A percentile compares a stretch with the other conserved stretches of the same genome.
These are phyloP conservation scores for Hoplias malabaricus DNA, from an alignment of 2,113 vertebrate genomes.

Conservation along the genomic window DNA sequence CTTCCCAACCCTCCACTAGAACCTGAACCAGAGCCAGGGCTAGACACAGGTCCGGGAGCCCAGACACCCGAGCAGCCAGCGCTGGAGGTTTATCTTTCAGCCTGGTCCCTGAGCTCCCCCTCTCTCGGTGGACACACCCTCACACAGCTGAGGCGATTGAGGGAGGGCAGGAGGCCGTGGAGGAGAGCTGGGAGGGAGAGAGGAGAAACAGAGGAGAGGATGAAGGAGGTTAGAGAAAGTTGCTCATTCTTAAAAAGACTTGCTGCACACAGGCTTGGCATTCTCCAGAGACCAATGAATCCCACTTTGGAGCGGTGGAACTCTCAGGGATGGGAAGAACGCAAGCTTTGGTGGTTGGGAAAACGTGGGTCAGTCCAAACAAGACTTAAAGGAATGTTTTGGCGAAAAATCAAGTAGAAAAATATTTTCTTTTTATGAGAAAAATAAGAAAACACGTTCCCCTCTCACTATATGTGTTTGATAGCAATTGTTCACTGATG, in stretches of 20 bases:
- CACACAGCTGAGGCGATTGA: constrained; percentile 72
- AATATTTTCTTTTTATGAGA: too few relatives aligned
- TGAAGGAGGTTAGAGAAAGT: constrained; percentile 83
- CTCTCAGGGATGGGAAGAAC: too few relatives aligned
- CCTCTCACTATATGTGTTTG: too few relatives aligned
- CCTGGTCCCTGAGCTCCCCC: constrained; percentile 80
- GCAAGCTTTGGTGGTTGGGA: not conserved
- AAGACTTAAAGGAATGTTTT: not conserved
- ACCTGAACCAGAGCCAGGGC: constrained; percentile 66
- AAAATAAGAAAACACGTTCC: too few relatives aligned
- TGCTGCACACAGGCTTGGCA: too few relatives aligned
- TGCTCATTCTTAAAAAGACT: not conserved
- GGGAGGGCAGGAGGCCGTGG: constrained; percentile 78
- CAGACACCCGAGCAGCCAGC: constrained; percentile 58
- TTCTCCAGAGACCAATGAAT: not conserved
- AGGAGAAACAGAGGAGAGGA: constrained; percentile 84
- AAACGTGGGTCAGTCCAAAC: not conserved
- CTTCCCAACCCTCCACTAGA: constrained; percentile 74
- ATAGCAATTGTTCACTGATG: too few relatives aligned
- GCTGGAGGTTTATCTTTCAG: constrained; percentile 66
- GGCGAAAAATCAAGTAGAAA: too few relatives aligned
- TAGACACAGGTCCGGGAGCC: constrained; percentile 62
- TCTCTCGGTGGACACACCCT: constrained; percentile 65
- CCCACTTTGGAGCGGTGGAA: not conserved
- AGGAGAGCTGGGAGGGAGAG: constrained; percentile 78